Base-by-base conservation (phyloP, 2,113 vertebrate species). In the Lophochroa leadbeateri region DNA sequence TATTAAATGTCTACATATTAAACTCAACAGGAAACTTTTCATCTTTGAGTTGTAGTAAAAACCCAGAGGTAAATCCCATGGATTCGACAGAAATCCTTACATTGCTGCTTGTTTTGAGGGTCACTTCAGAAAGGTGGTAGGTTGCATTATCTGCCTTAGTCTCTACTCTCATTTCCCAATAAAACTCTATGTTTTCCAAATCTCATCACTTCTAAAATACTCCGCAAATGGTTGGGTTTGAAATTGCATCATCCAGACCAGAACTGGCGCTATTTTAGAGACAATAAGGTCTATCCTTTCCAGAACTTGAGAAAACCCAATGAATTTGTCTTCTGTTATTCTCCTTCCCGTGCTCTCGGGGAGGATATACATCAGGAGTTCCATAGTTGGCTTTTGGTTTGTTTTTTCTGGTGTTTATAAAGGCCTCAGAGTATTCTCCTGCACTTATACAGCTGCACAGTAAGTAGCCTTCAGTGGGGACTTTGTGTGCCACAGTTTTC, bases 331-430 rank as follows among this genome's bases (percentile, higher is more conserved):
- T 41, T 74, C 29, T 80, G 20, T 47, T 37, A 14, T 37, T 82
- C 53, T 49, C 9, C 24, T 24, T 57, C 69, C 33, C 1, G 0
- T 24, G 35, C 13, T 6, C 10, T 0, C 0, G 4, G 11, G 37
- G 33, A 58, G 8, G 7, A 16, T 39, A 15, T 39, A 18, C 33
- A n/a, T n/a, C 16, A 27, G 43, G 46, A 87, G 35, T 50, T 76
- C 39, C 27, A 6, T 9, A 68, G 23, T 7, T 55, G 21, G 21
- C 13, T n/a, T 68, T 67, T 29, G 15, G 16, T 23, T 43, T 49
- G 17, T 4, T 53, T 92, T 55, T 10, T 18, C 5, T 13, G 37
- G 19, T 82, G 19, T 60, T 49, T 25, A 49, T 25, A 49, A 67
- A 61, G 16, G 18, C 12, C 39, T 57, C 3, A 1, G 18, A 23